Evolutionary conservation across 1,140 invertebrate species (phyloP), one percentile per base, ranked within the genome.

Genomic region (Macrosteles quadrilineatus): DNA sequence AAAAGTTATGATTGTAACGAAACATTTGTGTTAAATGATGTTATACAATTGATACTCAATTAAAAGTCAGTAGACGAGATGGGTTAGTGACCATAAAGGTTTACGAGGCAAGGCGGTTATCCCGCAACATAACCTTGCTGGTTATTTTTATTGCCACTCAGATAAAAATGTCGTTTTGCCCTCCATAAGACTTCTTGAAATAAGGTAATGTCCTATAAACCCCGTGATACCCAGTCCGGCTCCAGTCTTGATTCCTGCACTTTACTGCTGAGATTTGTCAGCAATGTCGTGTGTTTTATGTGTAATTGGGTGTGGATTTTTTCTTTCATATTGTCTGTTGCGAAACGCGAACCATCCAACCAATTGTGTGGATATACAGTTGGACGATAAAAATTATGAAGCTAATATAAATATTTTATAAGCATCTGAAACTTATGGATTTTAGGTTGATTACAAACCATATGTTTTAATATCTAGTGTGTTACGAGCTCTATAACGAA

Each of bases 181-280:
- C 47, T 50, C 47, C 47, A 50, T 50, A 50, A 50, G 47, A 50
- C 47, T 50, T 50, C 47, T 50, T 50, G 47, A 50, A 50, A 50
- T 21, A 50, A 50, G 47, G 47, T 50, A 50, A 50, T 50, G 47
- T 50, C 47, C 47, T n/a, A 50, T 50, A 50, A 50, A 50, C 6
- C 47, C 21, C 47, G 47, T 19, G 21, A 21, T 21, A 50, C 21
- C 21, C 47, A 50, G 21, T 50, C 47, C 21, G 47, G 47, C 47
- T 11, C 47, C 47, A n/a, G 47, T 50, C 47, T 50, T 50, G 47
- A 50, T 50, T 50, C 21, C 47, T 17, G 47, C 36, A 40, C 21
- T 50, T 50, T 50, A 50, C n/a, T 50, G 47, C n/a, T n/a, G 47
- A n/a, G 21, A 19, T 50, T 21, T 50, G 47, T 50, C 47, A 50